Evolutionary conservation across 1,140 invertebrate genomes (phyloP).

Genomic region (Bathynomus jamesi): DNA sequence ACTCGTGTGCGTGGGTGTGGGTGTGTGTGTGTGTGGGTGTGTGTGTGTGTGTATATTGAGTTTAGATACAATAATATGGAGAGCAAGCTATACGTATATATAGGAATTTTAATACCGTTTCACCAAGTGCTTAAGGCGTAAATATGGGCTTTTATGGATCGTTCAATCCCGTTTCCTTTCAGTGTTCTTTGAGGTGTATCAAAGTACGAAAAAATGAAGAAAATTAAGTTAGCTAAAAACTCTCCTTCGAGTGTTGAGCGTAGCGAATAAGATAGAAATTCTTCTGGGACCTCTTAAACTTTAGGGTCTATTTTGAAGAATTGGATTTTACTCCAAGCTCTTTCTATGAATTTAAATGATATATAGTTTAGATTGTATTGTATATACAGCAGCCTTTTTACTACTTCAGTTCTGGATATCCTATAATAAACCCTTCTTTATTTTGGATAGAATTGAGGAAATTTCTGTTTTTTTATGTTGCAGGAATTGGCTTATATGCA

Average conservation of each 20-base stretch:
- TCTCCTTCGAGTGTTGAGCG: neutral
- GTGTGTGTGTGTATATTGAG: neutral
- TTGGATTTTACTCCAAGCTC: neutral
- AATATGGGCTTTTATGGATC: neutral
- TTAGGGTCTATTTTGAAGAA: neutral
- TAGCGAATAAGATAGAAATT: neutral
- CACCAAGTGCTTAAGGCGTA: neutral
- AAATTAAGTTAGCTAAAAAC: neutral
- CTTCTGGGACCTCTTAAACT: neutral
- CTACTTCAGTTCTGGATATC: no score
- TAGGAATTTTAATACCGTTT: neutral
- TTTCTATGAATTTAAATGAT: neutral
- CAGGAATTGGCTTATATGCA: no score
- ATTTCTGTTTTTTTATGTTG: no score
- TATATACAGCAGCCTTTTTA: no score
- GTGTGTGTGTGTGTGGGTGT: neutral
- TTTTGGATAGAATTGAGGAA: no score
- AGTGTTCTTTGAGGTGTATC: conserved; percentile 1
- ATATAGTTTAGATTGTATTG: conserved; percentile 1
- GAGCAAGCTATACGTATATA: neutral
- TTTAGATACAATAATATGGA: neutral
- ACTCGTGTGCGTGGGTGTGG: neutral
- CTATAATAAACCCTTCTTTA: no score
- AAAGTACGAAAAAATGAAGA: neutral
- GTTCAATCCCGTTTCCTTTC: neutral